phyloP scores from a whole-genome alignment of 2,113 vertebrate genomes.

The Cephalopholis sonnerati region DNA sequence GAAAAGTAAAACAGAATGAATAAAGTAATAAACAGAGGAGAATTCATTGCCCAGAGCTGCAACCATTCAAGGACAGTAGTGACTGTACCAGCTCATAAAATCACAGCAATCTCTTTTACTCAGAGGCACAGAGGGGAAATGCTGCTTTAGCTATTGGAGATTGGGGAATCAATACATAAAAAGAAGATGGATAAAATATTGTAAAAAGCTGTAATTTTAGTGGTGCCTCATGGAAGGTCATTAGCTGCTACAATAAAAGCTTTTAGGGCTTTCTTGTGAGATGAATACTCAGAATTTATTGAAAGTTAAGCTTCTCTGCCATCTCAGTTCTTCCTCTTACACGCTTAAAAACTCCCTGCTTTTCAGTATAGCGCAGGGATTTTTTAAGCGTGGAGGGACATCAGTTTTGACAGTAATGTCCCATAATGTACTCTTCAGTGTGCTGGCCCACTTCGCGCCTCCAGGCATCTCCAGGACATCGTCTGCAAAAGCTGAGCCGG shows the following conservation, averaged over 20 bases:
- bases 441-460: conserved; percentile 6
- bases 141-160: conserved; percentile 14
- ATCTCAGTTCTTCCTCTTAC: not conserved
- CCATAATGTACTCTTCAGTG: conserved; percentile 36
- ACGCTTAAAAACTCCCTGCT: not conserved
- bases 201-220: conserved; percentile 33
- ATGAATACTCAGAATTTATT: conserved; percentile 29
- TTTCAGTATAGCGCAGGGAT: not conserved
- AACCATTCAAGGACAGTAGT: conserved; percentile 48
- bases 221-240: conserved; percentile 22
- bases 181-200: conserved; percentile 28
- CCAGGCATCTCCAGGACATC: conserved; percentile 20
- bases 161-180: conserved; percentile 43
- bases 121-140: conserved; percentile 1
- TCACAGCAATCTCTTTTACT: conserved; percentile 28
- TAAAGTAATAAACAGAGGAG: conserved; percentile 16
- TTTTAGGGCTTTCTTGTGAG: conserved; percentile 22
- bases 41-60: conserved; percentile 25
- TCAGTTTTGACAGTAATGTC: conserved; percentile 51
- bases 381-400: conserved; percentile 24
- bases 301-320: conserved; percentile 6
- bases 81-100: conserved; percentile 41
- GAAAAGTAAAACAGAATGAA: conserved; percentile 42
- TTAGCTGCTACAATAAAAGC: conserved; percentile 31
- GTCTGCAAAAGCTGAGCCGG: conserved; percentile 5